phyloP scores from a whole-genome alignment of 2,888 invertebrate species.

The Amiota minor region DNA sequence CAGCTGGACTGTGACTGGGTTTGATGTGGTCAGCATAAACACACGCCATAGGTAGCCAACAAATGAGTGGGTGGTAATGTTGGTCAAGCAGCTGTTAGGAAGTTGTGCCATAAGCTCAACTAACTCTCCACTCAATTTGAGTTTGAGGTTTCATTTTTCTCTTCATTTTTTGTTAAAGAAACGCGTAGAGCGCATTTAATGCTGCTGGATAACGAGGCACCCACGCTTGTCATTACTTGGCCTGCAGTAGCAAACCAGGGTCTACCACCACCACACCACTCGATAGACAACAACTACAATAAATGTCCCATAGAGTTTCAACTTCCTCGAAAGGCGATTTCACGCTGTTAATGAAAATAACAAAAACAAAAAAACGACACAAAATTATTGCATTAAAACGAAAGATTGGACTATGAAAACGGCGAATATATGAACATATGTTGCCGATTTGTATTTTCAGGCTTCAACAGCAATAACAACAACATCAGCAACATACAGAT shows the following conservation, averaged over 20 bases:
- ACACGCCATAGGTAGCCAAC: neutral
- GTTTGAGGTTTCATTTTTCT: constrained; percentile 23
- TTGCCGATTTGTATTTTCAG: constrained; percentile 7
- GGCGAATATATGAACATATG: constrained; percentile 27
- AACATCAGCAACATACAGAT: constrained; percentile 22
- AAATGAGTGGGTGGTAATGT: neutral
- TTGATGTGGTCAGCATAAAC: no score
- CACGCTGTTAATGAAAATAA: constrained; percentile 60
- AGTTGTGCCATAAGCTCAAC: constrained; percentile 15
- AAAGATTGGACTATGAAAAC: neutral
- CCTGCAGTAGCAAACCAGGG: constrained; percentile 21
- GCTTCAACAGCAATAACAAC: constrained; percentile 11
- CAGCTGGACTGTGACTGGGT: no score
- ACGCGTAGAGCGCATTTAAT: constrained; percentile 16
- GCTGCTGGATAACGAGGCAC: constrained; percentile 8
- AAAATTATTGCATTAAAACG: constrained; percentile 9
- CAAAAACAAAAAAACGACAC: neutral
- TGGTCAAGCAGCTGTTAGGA: constrained; percentile 19
- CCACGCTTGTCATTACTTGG: neutral
- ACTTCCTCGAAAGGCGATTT: constrained; percentile 61
- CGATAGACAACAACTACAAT: constrained; percentile 41
- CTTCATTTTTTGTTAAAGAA: constrained; percentile 29
- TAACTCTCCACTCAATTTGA: neutral
- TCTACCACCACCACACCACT: constrained; percentile 46
- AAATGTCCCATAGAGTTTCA: constrained; percentile 57